phyloP scores from a whole-genome alignment of 2,888 invertebrate genomes.

The Pterostichus niger region DNA sequence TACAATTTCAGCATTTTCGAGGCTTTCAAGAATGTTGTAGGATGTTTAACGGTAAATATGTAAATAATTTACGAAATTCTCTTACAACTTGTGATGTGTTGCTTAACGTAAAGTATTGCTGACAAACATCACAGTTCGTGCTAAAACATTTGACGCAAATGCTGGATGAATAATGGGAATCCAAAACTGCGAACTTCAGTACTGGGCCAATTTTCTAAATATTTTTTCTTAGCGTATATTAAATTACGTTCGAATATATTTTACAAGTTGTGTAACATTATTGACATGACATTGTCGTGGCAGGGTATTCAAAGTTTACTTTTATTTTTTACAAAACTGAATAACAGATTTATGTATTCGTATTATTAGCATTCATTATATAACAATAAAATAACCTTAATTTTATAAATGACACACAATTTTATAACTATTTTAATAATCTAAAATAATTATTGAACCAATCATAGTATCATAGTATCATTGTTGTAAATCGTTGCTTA shows the following conservation, averaged over 20 bases:
- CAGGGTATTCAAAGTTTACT: neutral
- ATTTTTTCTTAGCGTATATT: constrained; percentile 33
- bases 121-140: constrained; percentile 34
- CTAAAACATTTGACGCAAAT: constrained; percentile 27
- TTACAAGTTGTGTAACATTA: constrained; percentile 34
- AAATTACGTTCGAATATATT: constrained; percentile 12
- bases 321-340: neutral
- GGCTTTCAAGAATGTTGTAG: constrained; percentile 14
- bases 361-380: too few species aligned
- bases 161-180: constrained; percentile 19
- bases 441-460: too few species aligned
- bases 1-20: constrained; percentile 6
- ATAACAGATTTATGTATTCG: too few species aligned
- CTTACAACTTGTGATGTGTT: constrained; percentile 5
- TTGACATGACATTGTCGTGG: constrained; percentile 12
- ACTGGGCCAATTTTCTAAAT: constrained; percentile 14
- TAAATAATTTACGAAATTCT: constrained; percentile 36
- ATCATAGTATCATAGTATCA: too few species aligned
- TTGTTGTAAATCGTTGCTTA: too few species aligned
- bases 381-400: too few species aligned
- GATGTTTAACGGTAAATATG: neutral
- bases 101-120: constrained; percentile 24
- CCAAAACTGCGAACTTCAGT: constrained; percentile 1
- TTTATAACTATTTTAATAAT: too few species aligned
- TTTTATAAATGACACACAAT: too few species aligned